Evolutionary conservation across 1,140 invertebrate genomes (phyloP).

Genomic region (Drosophila azteca): DNA sequence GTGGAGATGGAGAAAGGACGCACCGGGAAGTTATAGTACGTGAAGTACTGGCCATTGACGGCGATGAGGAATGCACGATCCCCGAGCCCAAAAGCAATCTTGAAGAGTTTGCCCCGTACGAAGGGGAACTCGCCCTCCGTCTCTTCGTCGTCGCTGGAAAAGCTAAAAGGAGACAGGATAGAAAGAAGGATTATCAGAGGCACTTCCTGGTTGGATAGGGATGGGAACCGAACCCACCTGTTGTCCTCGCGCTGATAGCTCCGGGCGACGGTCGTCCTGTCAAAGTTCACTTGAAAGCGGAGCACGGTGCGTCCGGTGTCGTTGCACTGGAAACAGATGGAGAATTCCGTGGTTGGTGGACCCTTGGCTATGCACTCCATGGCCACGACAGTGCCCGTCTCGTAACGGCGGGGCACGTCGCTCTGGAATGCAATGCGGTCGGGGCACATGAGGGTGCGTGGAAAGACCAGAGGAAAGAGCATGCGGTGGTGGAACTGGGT

Average conservation of each 20-base stretch:
- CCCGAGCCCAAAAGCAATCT: conserved; percentile 80
- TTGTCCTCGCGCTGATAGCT: conserved; percentile 75
- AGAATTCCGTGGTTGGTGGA: conserved; percentile 76
- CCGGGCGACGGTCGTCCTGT: conserved; percentile 70
- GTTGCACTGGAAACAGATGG: conserved; percentile 82
- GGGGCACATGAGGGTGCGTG: conserved; percentile 66
- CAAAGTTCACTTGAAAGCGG: conserved; percentile 79
- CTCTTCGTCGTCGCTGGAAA: conserved; percentile 73
- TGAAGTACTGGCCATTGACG: conserved; percentile 81
- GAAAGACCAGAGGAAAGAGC: conserved; percentile 79
- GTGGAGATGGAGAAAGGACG: conserved; percentile 78
- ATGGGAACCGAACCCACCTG: conserved; percentile 40
- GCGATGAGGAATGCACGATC: conserved; percentile 80
- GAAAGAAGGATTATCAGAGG: neutral
- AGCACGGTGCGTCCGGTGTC: conserved; percentile 74
- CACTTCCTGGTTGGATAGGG: accelerated
- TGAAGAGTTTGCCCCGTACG: conserved; percentile 77
- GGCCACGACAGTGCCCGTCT: conserved; percentile 77
- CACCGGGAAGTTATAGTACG: conserved; percentile 78
- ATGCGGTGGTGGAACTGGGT: conserved; percentile 82
- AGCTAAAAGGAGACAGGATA: conserved; percentile 34
- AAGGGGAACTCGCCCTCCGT: conserved; percentile 83
- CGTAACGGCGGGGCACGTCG: conserved; percentile 75
- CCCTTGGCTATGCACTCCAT: conserved; percentile 82
- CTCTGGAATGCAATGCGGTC: conserved; percentile 80